These are phyloP conservation scores for Saccostrea cuccullata DNA, from an alignment of 1,140 invertebrate genomes.

Conservation along the genomic window DNA sequence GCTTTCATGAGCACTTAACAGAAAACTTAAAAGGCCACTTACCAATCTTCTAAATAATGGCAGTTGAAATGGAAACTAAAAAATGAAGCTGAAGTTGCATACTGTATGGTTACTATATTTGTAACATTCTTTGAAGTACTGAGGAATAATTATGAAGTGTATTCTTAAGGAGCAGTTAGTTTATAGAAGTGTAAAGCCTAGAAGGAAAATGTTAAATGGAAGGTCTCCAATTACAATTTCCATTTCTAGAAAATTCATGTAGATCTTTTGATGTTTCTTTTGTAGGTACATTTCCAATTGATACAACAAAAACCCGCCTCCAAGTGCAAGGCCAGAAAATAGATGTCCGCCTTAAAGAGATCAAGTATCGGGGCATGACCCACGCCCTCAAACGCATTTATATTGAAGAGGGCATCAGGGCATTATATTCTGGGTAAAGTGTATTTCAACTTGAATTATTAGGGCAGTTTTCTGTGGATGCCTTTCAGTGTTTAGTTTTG, in stretches of 20 bases:
- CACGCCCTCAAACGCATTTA: constrained; percentile 92
- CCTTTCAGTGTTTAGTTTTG: too few species aligned
- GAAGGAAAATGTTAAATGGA: not conserved
- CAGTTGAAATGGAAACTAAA: too few species aligned
- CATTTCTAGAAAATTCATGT: not conserved
- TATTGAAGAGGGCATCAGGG: constrained; percentile 88
- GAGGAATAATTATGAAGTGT: too few species aligned
- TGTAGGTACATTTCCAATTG: constrained; percentile 77
- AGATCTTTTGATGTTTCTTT: not conserved
- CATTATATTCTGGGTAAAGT: constrained; percentile 90
- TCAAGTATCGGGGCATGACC: constrained; percentile 93
- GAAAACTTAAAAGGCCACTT: too few species aligned
- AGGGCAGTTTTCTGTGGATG: too few species aligned
- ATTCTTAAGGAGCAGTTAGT: not conserved
- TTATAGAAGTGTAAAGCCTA: not conserved
- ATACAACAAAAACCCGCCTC: constrained; percentile 77
- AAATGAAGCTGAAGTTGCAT: too few species aligned
- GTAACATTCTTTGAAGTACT: too few species aligned
- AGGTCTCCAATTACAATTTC: not conserved
- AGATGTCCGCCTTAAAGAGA: constrained; percentile 86
- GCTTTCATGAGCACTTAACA: too few species aligned
- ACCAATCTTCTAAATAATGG: too few species aligned
- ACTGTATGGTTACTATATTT: too few species aligned
- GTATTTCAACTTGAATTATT: not conserved
- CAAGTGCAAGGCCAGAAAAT: constrained; percentile 77